Evolutionary conservation across 2,797 vertebrate species (phyloP).

Genomic region (Carduelis carduelis): DNA sequence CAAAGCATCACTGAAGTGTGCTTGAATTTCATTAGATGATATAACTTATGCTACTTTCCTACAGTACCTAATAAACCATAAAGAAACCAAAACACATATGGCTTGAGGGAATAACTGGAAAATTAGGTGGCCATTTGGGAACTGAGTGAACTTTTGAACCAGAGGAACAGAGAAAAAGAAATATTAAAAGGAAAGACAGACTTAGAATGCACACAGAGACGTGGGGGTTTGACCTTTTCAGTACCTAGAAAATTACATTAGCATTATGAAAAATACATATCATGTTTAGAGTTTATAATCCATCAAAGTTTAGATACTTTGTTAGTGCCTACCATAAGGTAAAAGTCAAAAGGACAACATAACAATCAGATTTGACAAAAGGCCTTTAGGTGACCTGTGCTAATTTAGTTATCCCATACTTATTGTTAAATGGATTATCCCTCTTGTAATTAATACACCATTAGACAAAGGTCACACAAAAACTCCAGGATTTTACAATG

Average conservation of each 20-base stretch:
- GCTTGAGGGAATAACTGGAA: constrained; percentile 86
- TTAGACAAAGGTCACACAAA: constrained; percentile 68
- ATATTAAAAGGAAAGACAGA: constrained; percentile 80
- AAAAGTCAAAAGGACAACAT: constrained; percentile 81
- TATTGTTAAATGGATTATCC: constrained; percentile 76
- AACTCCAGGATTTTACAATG: constrained; percentile 60
- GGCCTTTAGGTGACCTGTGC: constrained; percentile 74
- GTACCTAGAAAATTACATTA: constrained; percentile 81
- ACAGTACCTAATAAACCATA: constrained; percentile 87
- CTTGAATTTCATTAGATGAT: constrained; percentile 87
- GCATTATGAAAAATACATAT: constrained; percentile 82
- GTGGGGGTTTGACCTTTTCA: constrained; percentile 76
- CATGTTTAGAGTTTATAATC: constrained; percentile 78
- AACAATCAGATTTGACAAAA: constrained; percentile 79
- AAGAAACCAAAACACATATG: constrained; percentile 87
- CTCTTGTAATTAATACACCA: constrained; percentile 76
- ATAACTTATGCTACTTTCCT: constrained; percentile 87
- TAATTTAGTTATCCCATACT: constrained; percentile 73
- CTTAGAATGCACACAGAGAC: constrained; percentile 78
- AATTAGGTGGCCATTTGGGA: constrained; percentile 87
- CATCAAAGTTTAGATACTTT: constrained; percentile 75
- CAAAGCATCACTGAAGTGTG: constrained; percentile 81
- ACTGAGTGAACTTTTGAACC: constrained; percentile 87
- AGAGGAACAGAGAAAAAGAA: constrained; percentile 77
- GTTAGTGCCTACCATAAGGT: constrained; percentile 75